Evolutionary conservation across 2,797 vertebrate species (phyloP), one percentile per base, ranked within the genome.

Genomic region (Okamejei kenojei): DNA sequence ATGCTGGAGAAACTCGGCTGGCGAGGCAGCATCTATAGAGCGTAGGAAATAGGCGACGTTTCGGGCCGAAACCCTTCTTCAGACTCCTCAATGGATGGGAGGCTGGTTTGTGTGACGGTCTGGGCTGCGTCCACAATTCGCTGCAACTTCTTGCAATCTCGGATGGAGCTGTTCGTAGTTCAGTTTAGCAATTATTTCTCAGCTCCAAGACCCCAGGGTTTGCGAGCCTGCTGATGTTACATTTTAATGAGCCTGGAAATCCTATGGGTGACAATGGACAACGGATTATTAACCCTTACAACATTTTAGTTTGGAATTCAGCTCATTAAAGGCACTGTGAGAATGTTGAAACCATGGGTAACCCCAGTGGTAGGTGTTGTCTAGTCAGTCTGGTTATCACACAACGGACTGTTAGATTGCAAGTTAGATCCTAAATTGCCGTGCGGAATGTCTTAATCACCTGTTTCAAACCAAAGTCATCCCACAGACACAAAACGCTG

Each of bases 151-250:
- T 6, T 5, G 45, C 5, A 3, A 5, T 54, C 45, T 54, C 0
- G 63, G 84, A 63, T n/a, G 32, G 90, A 58, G 71, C 71, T 29
- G 76, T 76, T 45, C 54, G 90, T 5, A 29, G 68, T 76, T 92
- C 17, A 76, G 11, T 76, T 92, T 58, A 92, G 71, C 45, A 68
- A 76, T 92, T 92, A 74, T 45, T 92, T 54, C 35, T 92, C 38
- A 45, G 38, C 68, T 45, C 7, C 35, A 38, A 29, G 35, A 17
- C 68, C 90, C 73, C 29, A 29, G 90, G 68, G 73, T 68, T n/a
- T 19, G 10, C 11, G 13, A 58, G 71, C 21, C 45, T 7, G 71
- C 73, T 92, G 38, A 76, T 35, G 45, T 76, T 76, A 29, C 71
- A 54, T 58, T 76, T 17, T 58, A 92, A 92, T 58, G 90, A 92